Evolutionary conservation across 2,797 vertebrate species (phyloP), one percentile per base, ranked within the genome.

Genomic region (Chaenodraco wilsoni): DNA sequence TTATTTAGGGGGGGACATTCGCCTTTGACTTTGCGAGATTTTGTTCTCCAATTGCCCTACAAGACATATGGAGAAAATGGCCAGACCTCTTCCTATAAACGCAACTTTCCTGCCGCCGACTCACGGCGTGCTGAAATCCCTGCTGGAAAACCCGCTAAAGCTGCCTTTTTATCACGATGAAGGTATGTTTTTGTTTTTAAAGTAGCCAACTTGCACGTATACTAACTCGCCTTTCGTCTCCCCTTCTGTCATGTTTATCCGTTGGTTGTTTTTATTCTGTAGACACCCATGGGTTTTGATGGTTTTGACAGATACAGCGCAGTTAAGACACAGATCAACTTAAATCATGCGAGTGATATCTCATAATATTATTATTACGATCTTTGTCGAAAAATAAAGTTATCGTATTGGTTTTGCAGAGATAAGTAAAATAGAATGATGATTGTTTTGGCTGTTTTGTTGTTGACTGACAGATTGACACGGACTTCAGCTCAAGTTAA

Each of bases 131-230:
- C 96, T 99, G 69, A 98, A 98, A 81, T 98, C 97, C 48, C 93
- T 99, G 84, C 95, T 99, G 96, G 98, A 99, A 81, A 99, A 99
- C 76, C 97, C 98, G 2, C 94, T 98, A 74, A 99, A 98, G 89
- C 94, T 98, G 86, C 97, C 97, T 45, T 96, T 98, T 82, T 95
- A 96, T 56, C 96, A 96, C 33, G 96, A 98, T 63, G 97, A 97
- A 93, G 97, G 97, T 98, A 63, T 46, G 80, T 71, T 37, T 62
- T 3, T 14, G 5, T 27, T 11, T 0, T 37, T 7, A 37, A 37
- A 37, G 8, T 37, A 37, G 8, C 8, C 8, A 37, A 37, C 0
- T 37, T 6, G 33, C 33, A 37, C 2, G 7, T 9, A 37, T 8
- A 37, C 33, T 37, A 37, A 45, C 16, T 50, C 5, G 2, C 48